These are phyloP conservation scores for Hylaea fasciaria DNA, from an alignment of 2,888 invertebrate species.

Conservation along the genomic window DNA sequence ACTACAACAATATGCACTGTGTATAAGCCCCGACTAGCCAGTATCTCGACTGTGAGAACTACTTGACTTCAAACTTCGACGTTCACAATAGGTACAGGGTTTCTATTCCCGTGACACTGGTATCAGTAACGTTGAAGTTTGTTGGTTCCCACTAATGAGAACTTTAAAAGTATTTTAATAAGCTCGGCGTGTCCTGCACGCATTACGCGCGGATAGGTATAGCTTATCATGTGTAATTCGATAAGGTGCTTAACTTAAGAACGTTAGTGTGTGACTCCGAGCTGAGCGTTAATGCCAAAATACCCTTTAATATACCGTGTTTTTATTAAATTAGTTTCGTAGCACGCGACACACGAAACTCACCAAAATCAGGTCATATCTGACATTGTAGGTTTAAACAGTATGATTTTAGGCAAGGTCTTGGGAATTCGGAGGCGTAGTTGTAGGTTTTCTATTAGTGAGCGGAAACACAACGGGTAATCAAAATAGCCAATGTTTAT, in stretches of 20 bases:
- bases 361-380: constrained; percentile 69
- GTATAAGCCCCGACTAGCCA: too few relatives aligned
- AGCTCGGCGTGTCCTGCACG: constrained; percentile 12
- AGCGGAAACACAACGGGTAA: constrained; percentile 19
- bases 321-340: constrained; percentile 80
- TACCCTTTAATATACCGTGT: constrained; percentile 77
- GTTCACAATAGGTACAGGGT: background rate
- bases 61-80: constrained; percentile 6
- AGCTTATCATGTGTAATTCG: constrained; percentile 55
- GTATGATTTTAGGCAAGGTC: constrained; percentile 39
- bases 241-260: constrained; percentile 62
- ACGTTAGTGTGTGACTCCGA: constrained; percentile 61
- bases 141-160: constrained; percentile 6
- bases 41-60: constrained; percentile 1
- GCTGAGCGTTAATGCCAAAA: constrained; percentile 72
- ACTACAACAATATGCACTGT: too few relatives aligned
- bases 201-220: constrained; percentile 28
- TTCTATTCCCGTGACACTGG: background rate
- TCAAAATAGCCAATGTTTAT: constrained; percentile 8
- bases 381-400: constrained; percentile 52
- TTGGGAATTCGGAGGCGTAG: constrained; percentile 16
- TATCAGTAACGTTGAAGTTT: background rate
- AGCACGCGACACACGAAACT: constrained; percentile 78
- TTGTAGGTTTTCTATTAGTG: constrained; percentile 27
- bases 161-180: constrained; percentile 11